Base-by-base conservation (phyloP, 1,140 invertebrate genomes). In the Orius insidiosus region DNA sequence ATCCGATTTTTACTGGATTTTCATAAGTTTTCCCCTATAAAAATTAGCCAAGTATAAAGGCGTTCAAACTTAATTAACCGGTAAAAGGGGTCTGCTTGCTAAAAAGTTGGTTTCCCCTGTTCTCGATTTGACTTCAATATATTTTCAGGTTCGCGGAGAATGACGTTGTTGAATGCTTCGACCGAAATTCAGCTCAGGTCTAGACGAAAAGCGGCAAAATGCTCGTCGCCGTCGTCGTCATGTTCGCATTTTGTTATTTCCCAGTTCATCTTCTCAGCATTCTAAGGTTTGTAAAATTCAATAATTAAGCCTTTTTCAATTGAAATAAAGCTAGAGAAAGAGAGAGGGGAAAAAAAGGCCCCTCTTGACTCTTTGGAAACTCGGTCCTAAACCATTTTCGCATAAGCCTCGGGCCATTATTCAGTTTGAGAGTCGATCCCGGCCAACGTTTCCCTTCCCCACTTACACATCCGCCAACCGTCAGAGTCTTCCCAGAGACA, bases 161-260 rank as follows among this genome's bases (percentile, higher is more conserved):
- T 18, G n/a, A 44, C 41, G 56, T 67, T 68, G 5, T 52, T 48
- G 14, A 76, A 75, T 55, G 63, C 68, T 2, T 72, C 68, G n/a
- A 76, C 76, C 0, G 76, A 83, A 55, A 70, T 74, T 14, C 85
- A 89, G 60, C 63, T 90, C 24, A 66, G 75, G 31, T 82, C 83
- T 0, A 66, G 87, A 37, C 66, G 81, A 45, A 90, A 90, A 60
- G 87, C 85, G 0, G 85, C 86, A 33, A 89, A 63, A 93, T 92
- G 88, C 64, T 93, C n/a, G 84, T 89, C 1, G 80, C 80, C 1
- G 83, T 92, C 1, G 86, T 92, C 9, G 60, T 80, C 43, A 84
- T 88, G 72, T 92, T 92, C 59, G 84, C 76, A 9, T 64, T 87
- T 34, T 92, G 85, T 64, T 90, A 85, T 60, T 75, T 90, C 55